Percentiles rank a stretch among this genome's conserved stretches.
Evolutionary conservation across 2,888 invertebrate species (phyloP).

Genomic region (Drosophila ezoana): DNA sequence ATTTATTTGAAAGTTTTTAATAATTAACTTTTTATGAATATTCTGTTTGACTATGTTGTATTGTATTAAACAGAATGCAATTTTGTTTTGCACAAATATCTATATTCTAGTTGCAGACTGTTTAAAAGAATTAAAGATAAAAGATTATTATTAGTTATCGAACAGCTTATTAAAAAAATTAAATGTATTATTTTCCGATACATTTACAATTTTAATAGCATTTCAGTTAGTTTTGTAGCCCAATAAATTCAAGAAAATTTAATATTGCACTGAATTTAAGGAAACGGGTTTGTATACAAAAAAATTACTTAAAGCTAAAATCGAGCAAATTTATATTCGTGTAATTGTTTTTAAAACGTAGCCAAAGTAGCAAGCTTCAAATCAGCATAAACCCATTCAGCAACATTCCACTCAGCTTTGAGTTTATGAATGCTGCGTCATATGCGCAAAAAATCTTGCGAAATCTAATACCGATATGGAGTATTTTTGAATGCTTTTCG

Average conservation of each 20-base stretch:
- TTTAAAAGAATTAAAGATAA: too few species aligned
- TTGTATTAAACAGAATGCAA: too few species aligned
- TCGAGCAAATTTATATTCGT: constrained; percentile 9
- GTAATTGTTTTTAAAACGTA: not conserved
- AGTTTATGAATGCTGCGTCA: constrained; percentile 63
- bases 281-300: too few species aligned
- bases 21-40: not conserved
- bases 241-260: not conserved
- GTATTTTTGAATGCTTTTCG: not conserved
- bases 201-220: not conserved
- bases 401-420: constrained; percentile 47
- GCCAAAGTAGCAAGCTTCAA: constrained; percentile 15
- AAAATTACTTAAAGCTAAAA: constrained; percentile 1
- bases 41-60: not conserved
- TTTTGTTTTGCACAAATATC: not conserved
- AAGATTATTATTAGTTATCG: too few species aligned
- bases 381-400: constrained; percentile 21
- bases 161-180: not conserved
- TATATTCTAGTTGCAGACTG: too few species aligned
- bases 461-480: constrained; percentile 13
- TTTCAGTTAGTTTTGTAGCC: not conserved
- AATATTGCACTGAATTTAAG: too few species aligned
- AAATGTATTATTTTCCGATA: not conserved
- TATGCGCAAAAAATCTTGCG: constrained; percentile 34
- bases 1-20: too few species aligned